Evolutionary conservation across 2,888 invertebrate species (phyloP), one percentile per base, ranked within the genome.

Genomic region (Allygus modestus): DNA sequence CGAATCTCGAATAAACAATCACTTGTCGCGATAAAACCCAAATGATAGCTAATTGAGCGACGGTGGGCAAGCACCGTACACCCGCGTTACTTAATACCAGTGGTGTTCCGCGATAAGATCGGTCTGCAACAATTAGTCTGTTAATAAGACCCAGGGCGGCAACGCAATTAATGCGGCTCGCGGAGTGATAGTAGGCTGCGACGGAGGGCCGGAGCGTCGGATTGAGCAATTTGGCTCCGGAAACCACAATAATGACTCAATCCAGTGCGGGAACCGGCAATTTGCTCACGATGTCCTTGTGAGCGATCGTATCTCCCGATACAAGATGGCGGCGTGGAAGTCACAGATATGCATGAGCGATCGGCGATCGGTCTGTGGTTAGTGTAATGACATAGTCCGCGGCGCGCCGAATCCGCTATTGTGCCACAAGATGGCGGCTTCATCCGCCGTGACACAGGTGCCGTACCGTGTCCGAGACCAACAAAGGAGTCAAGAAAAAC

Each of bases 271-370:
- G 75, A 77, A 77, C 75, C 75, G 26, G 75, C 75, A 77, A 77
- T 77, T 77, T 77, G 75, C 26, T 31, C 28, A 26, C 73, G 33
- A 37, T 77, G 75, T 77, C 75, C 75, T 77, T 77, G 75, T 23
- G 73, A n/a, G 46, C n/a, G 75, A 77, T 77, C 41, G 43, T 77
- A 77, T 77, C 75, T 23, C 15, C 37, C 71, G 71, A 41, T 71
- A 37, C 75, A 77, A 77, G 75, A 77, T 77, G 75, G 75, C 75
- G 75, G 75, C 75, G 46, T 33, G 31, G 73, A 51, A 77, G 75
- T 77, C 46, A 77, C 75, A 46, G 75, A 77, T 77, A 77, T 77
- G 75, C 75, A 77, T 77, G 75, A 77, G 46, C 75, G 75, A 77
- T 77, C 75, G 75, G 46, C 26, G 75, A 77, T 77, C 75, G 75